Percentiles rank a stretch among this genome's conserved stretches.
Conservation (phyloP, 23 tunicate genomes). For the Trididemnum nubilum region DNA sequence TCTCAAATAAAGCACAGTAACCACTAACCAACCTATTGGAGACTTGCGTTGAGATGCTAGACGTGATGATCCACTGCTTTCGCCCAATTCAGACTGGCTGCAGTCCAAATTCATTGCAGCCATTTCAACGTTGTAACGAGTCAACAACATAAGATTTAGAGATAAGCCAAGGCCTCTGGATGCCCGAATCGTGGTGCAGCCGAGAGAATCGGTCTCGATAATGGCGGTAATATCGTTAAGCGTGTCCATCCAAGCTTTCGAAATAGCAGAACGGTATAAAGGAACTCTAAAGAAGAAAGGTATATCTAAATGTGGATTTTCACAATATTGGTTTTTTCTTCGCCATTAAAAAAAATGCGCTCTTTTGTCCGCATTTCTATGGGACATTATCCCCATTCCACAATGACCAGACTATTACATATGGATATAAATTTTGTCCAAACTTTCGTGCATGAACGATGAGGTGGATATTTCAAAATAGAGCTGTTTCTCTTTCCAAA, state of each 20-base stretch:
- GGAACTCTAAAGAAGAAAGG: not conserved
- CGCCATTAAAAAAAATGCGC: too few species aligned
- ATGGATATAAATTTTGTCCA: too few species aligned
- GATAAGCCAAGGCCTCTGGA: not conserved
- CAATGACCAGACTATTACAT: too few species aligned
- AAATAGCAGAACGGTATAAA: not conserved
- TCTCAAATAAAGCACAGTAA: too few species aligned
- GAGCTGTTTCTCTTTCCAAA: too few species aligned
- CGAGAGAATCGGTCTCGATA: conserved; percentile 9
- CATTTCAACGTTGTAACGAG: conserved; percentile 13
- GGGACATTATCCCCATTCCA: too few species aligned
- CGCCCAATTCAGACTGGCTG: not conserved
- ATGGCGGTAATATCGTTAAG: conserved; percentile 5
- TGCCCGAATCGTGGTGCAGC: not conserved
- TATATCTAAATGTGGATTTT: too few species aligned
- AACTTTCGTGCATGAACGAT: too few species aligned
- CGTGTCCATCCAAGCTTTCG: conserved; percentile 14
- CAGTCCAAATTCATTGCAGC: not conserved
- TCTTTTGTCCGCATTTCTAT: too few species aligned
- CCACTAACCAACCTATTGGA: too few species aligned
- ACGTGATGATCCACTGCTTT: not conserved
- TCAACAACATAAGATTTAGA: not conserved
- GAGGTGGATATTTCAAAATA: too few species aligned
- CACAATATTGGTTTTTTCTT: too few species aligned
- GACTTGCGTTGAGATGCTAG: conserved; percentile 28